These are phyloP conservation scores for Andrena camellia DNA, from an alignment of 2,888 invertebrate species.

Conservation along the genomic window DNA sequence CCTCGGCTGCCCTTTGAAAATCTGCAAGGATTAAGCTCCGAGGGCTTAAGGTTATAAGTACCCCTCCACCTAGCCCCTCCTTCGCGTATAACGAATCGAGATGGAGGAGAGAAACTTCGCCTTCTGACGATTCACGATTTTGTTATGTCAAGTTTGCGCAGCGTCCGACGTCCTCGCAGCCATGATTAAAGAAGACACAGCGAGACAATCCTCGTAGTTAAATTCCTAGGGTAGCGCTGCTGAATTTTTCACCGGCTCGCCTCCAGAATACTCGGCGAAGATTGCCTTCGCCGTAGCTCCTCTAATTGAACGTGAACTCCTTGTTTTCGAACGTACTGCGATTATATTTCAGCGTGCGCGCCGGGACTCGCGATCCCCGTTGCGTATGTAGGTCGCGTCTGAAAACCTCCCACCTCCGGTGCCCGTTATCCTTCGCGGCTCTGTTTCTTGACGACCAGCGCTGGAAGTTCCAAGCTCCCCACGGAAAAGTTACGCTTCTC, in stretches of 20 bases:
- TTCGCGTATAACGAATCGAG: not conserved
- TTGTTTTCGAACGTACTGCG: conserved; percentile 9
- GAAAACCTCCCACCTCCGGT: conserved; percentile 15
- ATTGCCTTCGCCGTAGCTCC: not conserved
- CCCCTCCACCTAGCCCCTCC: not conserved
- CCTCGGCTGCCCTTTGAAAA: not conserved
- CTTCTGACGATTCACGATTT: not conserved
- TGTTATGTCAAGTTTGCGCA: not conserved
- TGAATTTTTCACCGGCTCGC: conserved; percentile 10
- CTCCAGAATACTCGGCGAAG: not conserved
- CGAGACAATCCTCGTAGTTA: not conserved
- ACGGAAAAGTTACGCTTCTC: not conserved
- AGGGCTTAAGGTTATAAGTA: not conserved
- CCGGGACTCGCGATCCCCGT: not conserved
- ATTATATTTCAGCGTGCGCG: conserved; percentile 14
- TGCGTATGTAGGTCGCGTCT: conserved; percentile 34
- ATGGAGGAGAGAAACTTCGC: not conserved
- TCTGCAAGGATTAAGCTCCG: not conserved
- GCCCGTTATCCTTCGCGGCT: conserved; percentile 3
- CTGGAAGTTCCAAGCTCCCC: conserved; percentile 20
- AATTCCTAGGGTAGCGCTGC: not conserved
- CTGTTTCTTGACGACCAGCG: conserved; percentile 20
- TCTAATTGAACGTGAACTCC: conserved; percentile 27
- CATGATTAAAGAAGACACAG: conserved; percentile 9
- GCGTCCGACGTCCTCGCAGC: not conserved